Conservation (phyloP, 2,888 invertebrate species). For the Parapristionchus giblindavisi region DNA sequence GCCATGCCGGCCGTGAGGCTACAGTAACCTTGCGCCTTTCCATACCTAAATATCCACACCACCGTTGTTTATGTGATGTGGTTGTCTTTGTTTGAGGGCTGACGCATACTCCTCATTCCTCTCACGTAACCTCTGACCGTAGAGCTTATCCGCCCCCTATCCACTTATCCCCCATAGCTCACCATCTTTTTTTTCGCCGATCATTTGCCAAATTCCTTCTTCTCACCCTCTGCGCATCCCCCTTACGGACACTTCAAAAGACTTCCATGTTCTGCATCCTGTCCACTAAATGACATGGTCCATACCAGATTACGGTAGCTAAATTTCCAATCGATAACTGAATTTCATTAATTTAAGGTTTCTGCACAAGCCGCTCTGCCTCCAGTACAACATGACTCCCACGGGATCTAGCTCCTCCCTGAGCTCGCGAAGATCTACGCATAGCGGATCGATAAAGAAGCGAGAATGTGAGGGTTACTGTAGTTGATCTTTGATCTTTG, state of each 20-base stretch:
- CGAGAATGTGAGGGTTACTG: conserved; percentile 15
- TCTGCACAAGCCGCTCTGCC: conserved; percentile 61
- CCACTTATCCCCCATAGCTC: too few relatives aligned
- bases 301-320: not conserved
- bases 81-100: too few relatives aligned
- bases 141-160: too few relatives aligned
- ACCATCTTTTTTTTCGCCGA: too few relatives aligned
- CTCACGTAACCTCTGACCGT: too few relatives aligned
- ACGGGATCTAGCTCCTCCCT: conserved; percentile 28
- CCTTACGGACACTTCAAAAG: not conserved
- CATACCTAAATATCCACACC: too few relatives aligned
- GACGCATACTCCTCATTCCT: too few relatives aligned
- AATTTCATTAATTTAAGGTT: conserved; percentile 53
- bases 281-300: not conserved
- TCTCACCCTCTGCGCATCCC: conserved; percentile 7
- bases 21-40: too few relatives aligned
- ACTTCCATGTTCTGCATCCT: not conserved
- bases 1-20: too few relatives aligned
- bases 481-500: not conserved
- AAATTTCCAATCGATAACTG: not conserved
- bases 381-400: conserved; percentile 57
- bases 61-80: too few relatives aligned
- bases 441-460: conserved; percentile 10
- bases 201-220: not conserved
- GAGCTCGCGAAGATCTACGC: conserved; percentile 7